Percentiles rank a stretch among this genome's conserved stretches.
phyloP scores from a whole-genome alignment of 2,113 vertebrate genomes.

The Platysternon megacephalum region DNA sequence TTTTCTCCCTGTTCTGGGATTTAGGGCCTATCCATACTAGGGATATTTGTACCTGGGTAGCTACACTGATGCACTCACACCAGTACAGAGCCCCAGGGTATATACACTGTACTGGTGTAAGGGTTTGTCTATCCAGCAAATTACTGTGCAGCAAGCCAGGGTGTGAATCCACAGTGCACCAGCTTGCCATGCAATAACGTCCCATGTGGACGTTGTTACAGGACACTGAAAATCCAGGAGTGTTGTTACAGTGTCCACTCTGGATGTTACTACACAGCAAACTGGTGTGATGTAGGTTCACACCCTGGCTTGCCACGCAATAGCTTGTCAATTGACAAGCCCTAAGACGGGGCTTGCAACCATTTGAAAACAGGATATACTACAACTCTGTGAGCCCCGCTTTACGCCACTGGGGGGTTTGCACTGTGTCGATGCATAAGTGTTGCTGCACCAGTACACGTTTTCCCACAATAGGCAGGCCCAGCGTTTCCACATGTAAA shows the following conservation, averaged over 20 bases:
- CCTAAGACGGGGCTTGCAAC: background rate
- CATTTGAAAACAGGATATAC: background rate
- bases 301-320: background rate
- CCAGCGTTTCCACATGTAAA: background rate
- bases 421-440: background rate
- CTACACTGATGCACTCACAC: background rate
- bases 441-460: accelerated
- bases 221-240: background rate
- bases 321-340: background rate
- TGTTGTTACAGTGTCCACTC: background rate
- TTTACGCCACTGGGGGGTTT: background rate
- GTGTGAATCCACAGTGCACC: background rate
- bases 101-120: accelerated
- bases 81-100: accelerated
- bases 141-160: background rate
- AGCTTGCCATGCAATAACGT: background rate
- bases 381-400: background rate
- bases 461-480: background rate
- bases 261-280: background rate
- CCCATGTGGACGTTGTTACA: background rate
- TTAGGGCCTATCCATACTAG: accelerated
- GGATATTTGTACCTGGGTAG: background rate
- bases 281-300: background rate
- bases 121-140: background rate
- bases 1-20: background rate